Evolutionary conservation across 2,797 vertebrate species (phyloP).

Genomic region (Platyrinchus mystaceus): DNA sequence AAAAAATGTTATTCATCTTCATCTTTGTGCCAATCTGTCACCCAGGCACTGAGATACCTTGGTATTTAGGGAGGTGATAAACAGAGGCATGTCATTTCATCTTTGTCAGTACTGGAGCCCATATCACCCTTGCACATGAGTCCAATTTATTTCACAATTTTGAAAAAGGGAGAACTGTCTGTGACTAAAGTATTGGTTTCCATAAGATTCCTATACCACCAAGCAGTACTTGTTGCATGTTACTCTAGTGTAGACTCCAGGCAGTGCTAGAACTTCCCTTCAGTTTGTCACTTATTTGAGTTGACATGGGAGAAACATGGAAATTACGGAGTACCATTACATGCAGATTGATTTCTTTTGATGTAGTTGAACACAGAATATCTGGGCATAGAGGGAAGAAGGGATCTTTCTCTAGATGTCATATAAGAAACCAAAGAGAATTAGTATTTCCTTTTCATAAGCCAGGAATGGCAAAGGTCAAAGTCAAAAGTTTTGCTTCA

Average conservation of each 20-base stretch:
- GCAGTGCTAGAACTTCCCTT: background rate
- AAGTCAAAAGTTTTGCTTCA: background rate
- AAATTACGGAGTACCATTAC: background rate
- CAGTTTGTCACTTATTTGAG: background rate
- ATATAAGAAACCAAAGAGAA: background rate
- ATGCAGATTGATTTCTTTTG: background rate
- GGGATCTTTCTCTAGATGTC: background rate
- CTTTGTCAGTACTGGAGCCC: background rate
- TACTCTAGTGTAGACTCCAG: background rate
- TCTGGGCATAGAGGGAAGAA: background rate
- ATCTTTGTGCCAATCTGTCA: background rate
- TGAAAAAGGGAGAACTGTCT: background rate
- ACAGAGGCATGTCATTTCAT: background rate
- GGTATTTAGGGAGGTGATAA: background rate
- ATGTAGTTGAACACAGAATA: background rate
- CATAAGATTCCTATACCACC: background rate
- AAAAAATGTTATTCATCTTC: background rate
- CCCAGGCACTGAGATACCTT: background rate
- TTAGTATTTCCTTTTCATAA: background rate
- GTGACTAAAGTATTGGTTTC: background rate
- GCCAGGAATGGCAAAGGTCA: background rate
- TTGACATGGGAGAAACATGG: background rate
- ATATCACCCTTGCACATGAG: background rate
- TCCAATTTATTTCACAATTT: background rate
- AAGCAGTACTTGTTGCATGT: background rate